Conservation (phyloP, 1,140 invertebrate species). For the Gonatopus flavifemur region DNA sequence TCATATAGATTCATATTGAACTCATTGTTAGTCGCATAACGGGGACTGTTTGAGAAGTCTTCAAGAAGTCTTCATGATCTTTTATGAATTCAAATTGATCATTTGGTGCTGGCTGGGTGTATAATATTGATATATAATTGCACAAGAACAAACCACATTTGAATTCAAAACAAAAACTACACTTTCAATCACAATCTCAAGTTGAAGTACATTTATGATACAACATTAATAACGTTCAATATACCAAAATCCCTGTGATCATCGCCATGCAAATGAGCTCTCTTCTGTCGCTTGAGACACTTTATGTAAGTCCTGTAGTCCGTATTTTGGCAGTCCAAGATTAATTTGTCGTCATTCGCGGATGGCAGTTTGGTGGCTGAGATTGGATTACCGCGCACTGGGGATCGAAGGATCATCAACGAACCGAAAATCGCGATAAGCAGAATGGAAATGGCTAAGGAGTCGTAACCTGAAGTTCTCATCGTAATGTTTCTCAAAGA, state of each 20-base stretch:
- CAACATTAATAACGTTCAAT: too few relatives aligned
- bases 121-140: too few relatives aligned
- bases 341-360: constrained; percentile 14
- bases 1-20: too few relatives aligned
- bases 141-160: too few relatives aligned
- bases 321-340: constrained; percentile 39
- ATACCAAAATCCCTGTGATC: constrained; percentile 17
- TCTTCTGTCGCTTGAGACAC: constrained; percentile 45
- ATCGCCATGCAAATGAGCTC: constrained; percentile 29
- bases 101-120: too few relatives aligned
- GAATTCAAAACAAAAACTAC: too few relatives aligned
- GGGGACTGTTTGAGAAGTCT: too few relatives aligned
- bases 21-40: too few relatives aligned
- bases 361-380: neutral
- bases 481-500: constrained; percentile 15
- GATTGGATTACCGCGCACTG: neutral
- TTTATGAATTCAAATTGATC: too few relatives aligned
- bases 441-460: neutral
- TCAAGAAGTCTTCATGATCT: too few relatives aligned
- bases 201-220: neutral
- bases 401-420: neutral
- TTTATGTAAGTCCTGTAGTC: constrained; percentile 51
- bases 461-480: constrained; percentile 9
- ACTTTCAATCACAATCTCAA: neutral
- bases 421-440: constrained; percentile 10